Conservation (phyloP, 2,797 vertebrate genomes). For the Hydrocynus forskahlii region DNA sequence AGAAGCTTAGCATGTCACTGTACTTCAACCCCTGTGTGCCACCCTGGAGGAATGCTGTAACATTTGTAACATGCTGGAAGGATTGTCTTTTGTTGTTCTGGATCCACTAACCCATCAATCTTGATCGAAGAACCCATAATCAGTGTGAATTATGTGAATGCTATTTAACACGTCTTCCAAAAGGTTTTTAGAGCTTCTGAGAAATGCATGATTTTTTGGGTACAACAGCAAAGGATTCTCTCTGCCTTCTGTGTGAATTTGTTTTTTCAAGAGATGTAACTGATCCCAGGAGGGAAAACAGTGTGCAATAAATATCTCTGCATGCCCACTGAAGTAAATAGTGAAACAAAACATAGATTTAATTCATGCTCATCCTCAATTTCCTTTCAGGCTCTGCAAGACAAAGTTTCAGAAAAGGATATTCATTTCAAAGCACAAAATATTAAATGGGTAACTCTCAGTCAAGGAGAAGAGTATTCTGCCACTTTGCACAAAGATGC, state of each 20-base stretch:
- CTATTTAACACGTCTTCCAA: slow-evolving; percentile 40
- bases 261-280: background rate
- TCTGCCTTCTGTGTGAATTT: slow-evolving; percentile 16
- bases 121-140: slow-evolving; percentile 21
- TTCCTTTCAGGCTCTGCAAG: slow-evolving; percentile 69
- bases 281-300: background rate
- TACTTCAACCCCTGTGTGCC: slow-evolving; percentile 30
- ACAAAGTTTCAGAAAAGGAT: slow-evolving; percentile 57
- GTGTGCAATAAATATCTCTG: slow-evolving; percentile 2
- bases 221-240: background rate
- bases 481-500: slow-evolving; percentile 25
- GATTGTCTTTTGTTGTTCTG: slow-evolving; percentile 36
- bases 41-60: slow-evolving; percentile 56
- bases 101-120: slow-evolving; percentile 56
- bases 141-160: slow-evolving; percentile 37
- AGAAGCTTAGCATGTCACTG: slow-evolving; percentile 70
- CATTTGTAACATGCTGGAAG: slow-evolving; percentile 46
- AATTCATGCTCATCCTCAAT: slow-evolving; percentile 43
- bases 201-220: slow-evolving; percentile 52
- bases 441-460: slow-evolving; percentile 42
- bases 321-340: slow-evolving; percentile 1
- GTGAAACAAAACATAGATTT: slow-evolving; percentile 16
- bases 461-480: slow-evolving; percentile 35
- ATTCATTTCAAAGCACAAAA: slow-evolving; percentile 47
- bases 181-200: slow-evolving; percentile 4